These are phyloP conservation scores for Hirudinaria manillensis DNA, from an alignment of 2,888 invertebrate species.

Conservation along the genomic window DNA sequence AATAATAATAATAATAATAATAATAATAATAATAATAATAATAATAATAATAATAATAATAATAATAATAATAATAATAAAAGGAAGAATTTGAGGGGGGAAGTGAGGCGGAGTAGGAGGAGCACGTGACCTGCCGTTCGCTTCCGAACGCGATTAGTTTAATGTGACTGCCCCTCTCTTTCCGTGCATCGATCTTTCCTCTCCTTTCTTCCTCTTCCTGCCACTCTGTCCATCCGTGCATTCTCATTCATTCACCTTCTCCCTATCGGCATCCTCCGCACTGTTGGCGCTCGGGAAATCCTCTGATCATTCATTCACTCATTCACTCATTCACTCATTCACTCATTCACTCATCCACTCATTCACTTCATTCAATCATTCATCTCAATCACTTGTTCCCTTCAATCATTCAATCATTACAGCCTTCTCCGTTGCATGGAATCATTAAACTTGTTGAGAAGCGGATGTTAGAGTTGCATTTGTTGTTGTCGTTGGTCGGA, in stretches of 20 bases:
- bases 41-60: no score
- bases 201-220: neutral
- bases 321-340: neutral
- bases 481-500: no score
- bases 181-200: conserved; percentile 10
- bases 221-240: conserved; percentile 6
- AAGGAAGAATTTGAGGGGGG: conserved; percentile 12
- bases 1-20: no score
- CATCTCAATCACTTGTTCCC: neutral
- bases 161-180: conserved; percentile 12
- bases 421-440: no score
- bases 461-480: no score
- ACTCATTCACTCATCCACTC: neutral
- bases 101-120: neutral
- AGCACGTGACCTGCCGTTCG: conserved; percentile 13
- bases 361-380: neutral
- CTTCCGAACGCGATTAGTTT: conserved; percentile 16
- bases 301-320: neutral
- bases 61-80: neutral
- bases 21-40: no score
- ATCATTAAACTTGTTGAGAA: no score
- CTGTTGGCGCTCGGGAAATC: neutral
- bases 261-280: neutral
- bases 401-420: no score
- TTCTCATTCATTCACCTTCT: neutral